Conservation (phyloP, 2,113 vertebrate genomes). For the Megaleporinus macrocephalus region DNA sequence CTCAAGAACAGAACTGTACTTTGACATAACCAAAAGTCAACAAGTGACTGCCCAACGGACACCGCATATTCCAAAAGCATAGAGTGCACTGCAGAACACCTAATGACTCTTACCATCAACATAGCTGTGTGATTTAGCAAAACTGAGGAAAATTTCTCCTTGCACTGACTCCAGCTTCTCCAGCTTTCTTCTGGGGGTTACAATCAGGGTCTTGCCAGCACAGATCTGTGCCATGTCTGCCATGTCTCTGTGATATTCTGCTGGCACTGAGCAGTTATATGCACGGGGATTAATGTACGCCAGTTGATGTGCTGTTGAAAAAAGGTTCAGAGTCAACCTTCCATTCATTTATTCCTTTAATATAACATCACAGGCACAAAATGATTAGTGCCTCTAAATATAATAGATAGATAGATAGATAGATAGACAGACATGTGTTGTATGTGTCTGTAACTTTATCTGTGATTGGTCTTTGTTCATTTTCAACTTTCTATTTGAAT, state of each 20-base stretch:
- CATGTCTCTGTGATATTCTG: conserved; percentile 75
- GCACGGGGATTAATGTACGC: conserved; percentile 82
- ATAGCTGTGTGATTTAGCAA: conserved; percentile 85
- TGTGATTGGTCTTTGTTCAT: too few relatives aligned
- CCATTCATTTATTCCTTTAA: background rate
- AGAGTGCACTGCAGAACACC: background rate
- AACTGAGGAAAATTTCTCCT: conserved; percentile 85
- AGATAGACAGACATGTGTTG: too few relatives aligned
- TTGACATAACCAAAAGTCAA: conserved; percentile 36
- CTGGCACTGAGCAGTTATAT: conserved; percentile 88
- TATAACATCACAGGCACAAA: background rate
- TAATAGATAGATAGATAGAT: background rate
- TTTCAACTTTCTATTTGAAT: too few relatives aligned
- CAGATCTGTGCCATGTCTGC: conserved; percentile 80
- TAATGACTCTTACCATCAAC: conserved; percentile 81
- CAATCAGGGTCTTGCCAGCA: conserved; percentile 59
- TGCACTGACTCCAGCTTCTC: conserved; percentile 76
- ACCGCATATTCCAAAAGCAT: background rate
- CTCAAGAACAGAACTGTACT: conserved; percentile 36
- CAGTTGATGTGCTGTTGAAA: conserved; percentile 82
- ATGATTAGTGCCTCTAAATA: background rate
- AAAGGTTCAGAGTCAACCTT: conserved; percentile 11
- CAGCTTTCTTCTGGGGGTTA: conserved; percentile 61
- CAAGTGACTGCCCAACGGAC: background rate
- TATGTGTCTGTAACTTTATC: too few relatives aligned